Percentiles rank a stretch among this genome's conserved stretches.
phyloP scores from a whole-genome alignment of 1,140 invertebrate species.

The Drosophila lacertosa region DNA sequence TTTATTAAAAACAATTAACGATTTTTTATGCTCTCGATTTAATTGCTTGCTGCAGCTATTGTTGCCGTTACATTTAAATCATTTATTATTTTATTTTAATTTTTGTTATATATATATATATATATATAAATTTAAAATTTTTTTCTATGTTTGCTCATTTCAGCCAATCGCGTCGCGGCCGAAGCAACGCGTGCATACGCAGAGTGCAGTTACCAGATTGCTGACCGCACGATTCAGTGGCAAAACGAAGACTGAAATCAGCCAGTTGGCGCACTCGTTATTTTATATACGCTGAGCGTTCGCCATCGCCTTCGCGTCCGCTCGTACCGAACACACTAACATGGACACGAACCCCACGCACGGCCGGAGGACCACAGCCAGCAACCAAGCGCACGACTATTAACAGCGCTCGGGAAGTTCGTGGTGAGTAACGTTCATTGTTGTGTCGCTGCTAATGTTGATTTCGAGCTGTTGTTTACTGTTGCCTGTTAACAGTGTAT shows the following conservation, averaged over 20 bases:
- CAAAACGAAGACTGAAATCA: slow-evolving; percentile 79
- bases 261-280: slow-evolving; percentile 76
- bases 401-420: slow-evolving; percentile 13
- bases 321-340: slow-evolving; percentile 1
- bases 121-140: slow-evolving; percentile 25
- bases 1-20: slow-evolving; percentile 3
- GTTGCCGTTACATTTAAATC: not conserved
- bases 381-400: slow-evolving; percentile 4
- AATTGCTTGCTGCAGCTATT: no score
- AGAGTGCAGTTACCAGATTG: slow-evolving; percentile 45
- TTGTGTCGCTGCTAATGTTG: slow-evolving; percentile 7
- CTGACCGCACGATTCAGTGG: slow-evolving; percentile 79
- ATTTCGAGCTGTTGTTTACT: slow-evolving; percentile 32
- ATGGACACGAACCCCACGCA: slow-evolving; percentile 21
- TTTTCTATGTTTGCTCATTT: slow-evolving; percentile 38
- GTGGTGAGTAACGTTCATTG: slow-evolving; percentile 42
- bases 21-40: no score
- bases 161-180: slow-evolving; percentile 64
- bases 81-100: not conserved
- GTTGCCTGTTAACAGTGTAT: slow-evolving; percentile 23
- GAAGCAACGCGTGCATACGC: slow-evolving; percentile 50
- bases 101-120: slow-evolving; percentile 8
- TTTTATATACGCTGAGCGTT: slow-evolving; percentile 53
- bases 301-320: slow-evolving; percentile 39
- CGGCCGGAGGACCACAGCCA: not conserved